Evolutionary conservation across 53 echinoderm and acorn worm species (phyloP), one percentile per base, ranked within the genome.

Genomic region (Glandiceps talaboti): DNA sequence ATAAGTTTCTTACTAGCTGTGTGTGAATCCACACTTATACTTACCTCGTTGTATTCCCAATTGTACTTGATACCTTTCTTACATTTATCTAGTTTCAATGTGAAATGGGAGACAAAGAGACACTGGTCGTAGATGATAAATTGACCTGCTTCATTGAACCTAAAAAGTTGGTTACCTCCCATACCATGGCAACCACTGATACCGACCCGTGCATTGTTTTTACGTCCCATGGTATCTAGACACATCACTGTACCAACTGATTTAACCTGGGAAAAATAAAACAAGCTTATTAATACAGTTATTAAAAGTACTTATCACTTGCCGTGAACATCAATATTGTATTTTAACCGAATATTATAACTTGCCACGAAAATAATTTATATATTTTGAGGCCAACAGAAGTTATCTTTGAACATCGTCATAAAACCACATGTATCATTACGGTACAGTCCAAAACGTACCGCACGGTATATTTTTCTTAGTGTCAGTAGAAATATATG

Each of bases 141-240:
- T 78, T 88, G 79, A 27, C 92, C 92, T 0, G 75, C 76, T 27
- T 89, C 92, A 31, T 88, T 86, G 32, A 95, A 32, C 31, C 92
- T 88, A 81, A 95, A 95, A 27, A 82, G 77, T 72, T 95, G 96
- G 74, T 95, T 95, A 1, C 96, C 96, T 31, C 96, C 96, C 90
- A 90, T 85, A 28, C 94, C 94, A 31, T 95, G 96, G 74, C 96
- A 95, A 64, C 82, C 83, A 27, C 87, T 88, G 77, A 90, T 88
- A 26, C 92, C 96, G 74, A 90, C 77, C 28, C 85, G 85, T 26
- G 73, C 87, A 74, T 30, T 76, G 1, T 81, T 84, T 25, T 82
- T 82, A 10, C 77, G 88, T 10, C 92, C 88, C 86, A 95, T 77
- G 0, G 88, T 95, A 30, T 95, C 96, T n/a, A 95, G 73, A 77